A percentile compares a stretch with the other conserved stretches of the same genome.
Evolutionary conservation across 2,888 invertebrate species (phyloP).

Genomic region (Eupithecia subumbrata): DNA sequence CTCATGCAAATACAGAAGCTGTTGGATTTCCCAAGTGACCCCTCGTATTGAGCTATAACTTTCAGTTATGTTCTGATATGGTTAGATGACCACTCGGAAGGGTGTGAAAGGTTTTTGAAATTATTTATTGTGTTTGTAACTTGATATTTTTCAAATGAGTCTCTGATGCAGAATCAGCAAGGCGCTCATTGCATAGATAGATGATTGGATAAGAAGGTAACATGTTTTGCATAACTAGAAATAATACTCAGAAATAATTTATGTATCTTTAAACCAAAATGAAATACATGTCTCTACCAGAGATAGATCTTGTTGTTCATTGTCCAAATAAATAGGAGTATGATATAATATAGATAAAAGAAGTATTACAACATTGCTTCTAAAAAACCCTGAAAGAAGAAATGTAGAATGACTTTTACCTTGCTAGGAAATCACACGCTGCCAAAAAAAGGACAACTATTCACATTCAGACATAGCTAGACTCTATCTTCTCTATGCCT

Average conservation of each 20-base stretch:
- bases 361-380: background rate
- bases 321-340: background rate
- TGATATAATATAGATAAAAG: background rate
- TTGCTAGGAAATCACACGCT: background rate
- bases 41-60: constrained; percentile 66
- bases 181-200: background rate
- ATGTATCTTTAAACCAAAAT: background rate
- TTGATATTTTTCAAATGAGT: constrained; percentile 13
- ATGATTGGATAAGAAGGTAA: background rate
- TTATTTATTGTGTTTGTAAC: constrained; percentile 30
- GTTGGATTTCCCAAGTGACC: constrained; percentile 77
- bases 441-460: background rate
- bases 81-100: constrained; percentile 38
- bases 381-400: background rate
- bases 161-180: background rate
- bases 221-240: background rate
- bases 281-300: background rate
- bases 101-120: constrained; percentile 30
- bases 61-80: constrained; percentile 43
- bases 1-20: constrained; percentile 69
- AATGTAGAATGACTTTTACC: background rate
- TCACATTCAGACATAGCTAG: background rate
- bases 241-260: background rate
- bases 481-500: background rate
- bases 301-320: background rate